A percentile compares a stretch with the other conserved stretches of the same genome.
phyloP scores from a whole-genome alignment of 2,113 vertebrate species.

The Nothoprocta pentlandii region DNA sequence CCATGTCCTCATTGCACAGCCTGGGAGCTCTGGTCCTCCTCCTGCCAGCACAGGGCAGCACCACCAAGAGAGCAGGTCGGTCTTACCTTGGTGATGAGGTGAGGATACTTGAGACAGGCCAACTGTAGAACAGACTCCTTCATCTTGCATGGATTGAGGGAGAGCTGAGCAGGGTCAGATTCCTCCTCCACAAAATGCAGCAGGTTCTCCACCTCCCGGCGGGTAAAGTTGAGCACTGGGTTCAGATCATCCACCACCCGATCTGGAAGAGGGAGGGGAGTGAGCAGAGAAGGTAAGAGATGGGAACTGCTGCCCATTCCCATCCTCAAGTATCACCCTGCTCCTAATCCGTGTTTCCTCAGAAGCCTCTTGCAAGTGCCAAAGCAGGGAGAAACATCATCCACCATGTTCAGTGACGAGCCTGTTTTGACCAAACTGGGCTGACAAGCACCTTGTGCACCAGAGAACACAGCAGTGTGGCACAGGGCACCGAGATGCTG shows the following conservation, averaged over 20 bases:
- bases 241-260: slow-evolving; percentile 98
- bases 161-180: slow-evolving; percentile 77
- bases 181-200: slow-evolving; percentile 98
- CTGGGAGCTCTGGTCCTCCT: not conserved
- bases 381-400: not conserved
- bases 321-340: not conserved
- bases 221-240: slow-evolving; percentile 95
- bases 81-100: slow-evolving; percentile 96
- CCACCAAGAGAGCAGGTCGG: not conserved
- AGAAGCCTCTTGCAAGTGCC: not conserved
- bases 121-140: slow-evolving; percentile 88
- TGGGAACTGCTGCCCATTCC: not conserved
- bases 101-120: slow-evolving; percentile 89
- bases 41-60: not conserved
- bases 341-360: not conserved
- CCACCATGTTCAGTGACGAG: not conserved
- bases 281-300: not conserved
- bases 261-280: slow-evolving; percentile 78
- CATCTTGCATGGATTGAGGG: slow-evolving; percentile 70
- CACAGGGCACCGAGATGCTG: not conserved
- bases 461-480: not conserved
- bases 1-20: not conserved
- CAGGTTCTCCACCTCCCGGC: slow-evolving; percentile 97
- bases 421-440: not conserved
- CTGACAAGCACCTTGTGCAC: not conserved